Conservation (phyloP, 92 coral and sea anemone genomes). For the Phenganax marumi region DNA sequence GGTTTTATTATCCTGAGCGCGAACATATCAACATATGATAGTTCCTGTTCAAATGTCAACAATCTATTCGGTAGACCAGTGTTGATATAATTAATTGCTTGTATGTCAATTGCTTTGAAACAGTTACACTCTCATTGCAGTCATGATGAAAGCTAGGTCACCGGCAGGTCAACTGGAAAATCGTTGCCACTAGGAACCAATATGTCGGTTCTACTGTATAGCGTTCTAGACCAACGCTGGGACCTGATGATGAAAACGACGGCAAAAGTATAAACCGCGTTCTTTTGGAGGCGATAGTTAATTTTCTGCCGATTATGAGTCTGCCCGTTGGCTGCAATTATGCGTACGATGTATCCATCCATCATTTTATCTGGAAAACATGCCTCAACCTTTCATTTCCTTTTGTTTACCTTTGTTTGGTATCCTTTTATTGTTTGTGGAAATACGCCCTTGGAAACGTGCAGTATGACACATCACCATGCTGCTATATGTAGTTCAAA, state of each 20-base stretch:
- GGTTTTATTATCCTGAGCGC: slow-evolving; percentile 19
- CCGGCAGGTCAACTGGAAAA: slow-evolving; percentile 1
- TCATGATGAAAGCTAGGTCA: slow-evolving; percentile 23
- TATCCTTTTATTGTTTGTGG: neutral
- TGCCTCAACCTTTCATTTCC: neutral
- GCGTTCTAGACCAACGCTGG: slow-evolving; percentile 7
- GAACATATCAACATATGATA: slow-evolving; percentile 18
- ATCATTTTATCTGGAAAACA: slow-evolving; percentile 21
- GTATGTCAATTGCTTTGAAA: slow-evolving; percentile 41
- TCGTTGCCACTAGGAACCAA: neutral
- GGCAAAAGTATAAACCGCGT: neutral
- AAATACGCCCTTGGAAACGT: neutral
- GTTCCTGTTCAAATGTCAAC: slow-evolving; percentile 38
- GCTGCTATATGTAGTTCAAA: neutral
- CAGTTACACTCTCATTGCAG: slow-evolving; percentile 37
- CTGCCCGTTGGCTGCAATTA: slow-evolving; percentile 11
- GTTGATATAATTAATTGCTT: slow-evolving; percentile 43
- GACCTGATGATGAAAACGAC: neutral
- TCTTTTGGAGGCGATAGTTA: neutral
- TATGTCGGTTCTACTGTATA: neutral
- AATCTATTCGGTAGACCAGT: slow-evolving; percentile 28
- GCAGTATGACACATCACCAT: neutral
- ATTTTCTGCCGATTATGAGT: slow-evolving; percentile 10
- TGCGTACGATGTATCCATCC: neutral
- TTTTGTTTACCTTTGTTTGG: neutral